Percentiles rank a stretch among this genome's conserved stretches.
These are phyloP conservation scores for Tricholauxania praeusta DNA, from an alignment of 2,888 invertebrate genomes.

Conservation along the genomic window DNA sequence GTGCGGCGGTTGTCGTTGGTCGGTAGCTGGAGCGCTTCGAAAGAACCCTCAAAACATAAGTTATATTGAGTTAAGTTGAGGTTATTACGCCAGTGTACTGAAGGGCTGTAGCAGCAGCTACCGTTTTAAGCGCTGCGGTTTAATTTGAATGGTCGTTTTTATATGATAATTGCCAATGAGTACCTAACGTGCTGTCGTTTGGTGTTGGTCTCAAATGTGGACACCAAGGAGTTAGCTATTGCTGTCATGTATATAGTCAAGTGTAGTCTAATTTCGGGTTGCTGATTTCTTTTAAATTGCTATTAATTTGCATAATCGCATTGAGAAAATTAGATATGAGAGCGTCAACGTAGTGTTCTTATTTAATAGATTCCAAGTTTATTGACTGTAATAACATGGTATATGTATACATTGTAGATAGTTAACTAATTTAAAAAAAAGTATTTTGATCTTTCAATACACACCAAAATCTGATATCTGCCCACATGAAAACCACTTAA, in stretches of 20 bases:
- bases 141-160: slow-evolving; percentile 28
- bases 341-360: no score
- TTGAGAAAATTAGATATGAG: neutral
- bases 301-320: slow-evolving; percentile 30
- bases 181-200: slow-evolving; percentile 35
- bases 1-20: neutral
- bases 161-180: slow-evolving; percentile 44
- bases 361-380: no score
- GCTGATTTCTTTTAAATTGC: slow-evolving; percentile 26
- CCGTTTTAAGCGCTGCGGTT: neutral
- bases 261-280: slow-evolving; percentile 14
- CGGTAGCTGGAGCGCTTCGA: neutral
- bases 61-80: neutral
- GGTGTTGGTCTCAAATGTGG: slow-evolving; percentile 23
- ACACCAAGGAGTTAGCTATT: neutral
- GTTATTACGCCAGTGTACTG: slow-evolving; percentile 19
- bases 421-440: neutral
- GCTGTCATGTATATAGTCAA: neutral
- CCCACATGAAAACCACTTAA: no score
- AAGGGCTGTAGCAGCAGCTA: neutral
- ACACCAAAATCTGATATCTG: no score
- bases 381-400: no score
- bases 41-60: neutral
- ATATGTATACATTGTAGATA: no score
- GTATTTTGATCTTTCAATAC: neutral